A percentile compares a stretch with the other conserved stretches of the same genome.
Evolutionary conservation across 2,797 vertebrate genomes (phyloP).

Genomic region (Enteromius unitaeniatus): DNA sequence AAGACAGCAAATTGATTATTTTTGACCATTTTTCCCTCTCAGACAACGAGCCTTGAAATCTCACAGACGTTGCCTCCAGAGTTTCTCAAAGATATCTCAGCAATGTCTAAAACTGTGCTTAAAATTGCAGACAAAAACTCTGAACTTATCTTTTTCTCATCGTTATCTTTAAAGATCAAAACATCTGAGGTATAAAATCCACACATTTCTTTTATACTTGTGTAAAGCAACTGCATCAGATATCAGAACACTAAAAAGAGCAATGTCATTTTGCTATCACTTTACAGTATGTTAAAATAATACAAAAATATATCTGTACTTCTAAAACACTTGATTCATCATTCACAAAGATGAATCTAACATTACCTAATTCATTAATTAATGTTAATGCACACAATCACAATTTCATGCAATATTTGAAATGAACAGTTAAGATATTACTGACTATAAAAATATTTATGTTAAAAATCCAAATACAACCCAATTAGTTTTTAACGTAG

Average conservation of each 20-base stretch:
- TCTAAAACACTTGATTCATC: background rate
- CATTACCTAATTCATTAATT: background rate
- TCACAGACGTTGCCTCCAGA: background rate
- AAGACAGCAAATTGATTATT: background rate
- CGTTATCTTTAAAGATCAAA: background rate
- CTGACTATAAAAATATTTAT: background rate
- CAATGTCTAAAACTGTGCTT: background rate
- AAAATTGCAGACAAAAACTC: background rate
- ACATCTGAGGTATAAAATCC: background rate
- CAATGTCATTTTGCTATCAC: background rate
- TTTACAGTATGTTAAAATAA: background rate
- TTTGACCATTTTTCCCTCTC: background rate
- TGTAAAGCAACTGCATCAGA: background rate
- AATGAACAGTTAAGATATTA: background rate
- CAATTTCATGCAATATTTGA: background rate
- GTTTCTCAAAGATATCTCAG: background rate
- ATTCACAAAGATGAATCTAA: background rate
- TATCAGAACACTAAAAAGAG: background rate
- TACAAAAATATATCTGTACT: background rate
- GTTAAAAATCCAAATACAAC: background rate
- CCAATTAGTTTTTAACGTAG: background rate
- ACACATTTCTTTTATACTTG: background rate
- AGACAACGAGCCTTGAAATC: background rate
- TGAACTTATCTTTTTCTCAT: background rate
- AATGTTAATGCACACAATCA: background rate